Percentiles rank a stretch among this genome's conserved stretches.
phyloP scores from a whole-genome alignment of 2,888 invertebrate species.

The Spodoptera littoralis region DNA sequence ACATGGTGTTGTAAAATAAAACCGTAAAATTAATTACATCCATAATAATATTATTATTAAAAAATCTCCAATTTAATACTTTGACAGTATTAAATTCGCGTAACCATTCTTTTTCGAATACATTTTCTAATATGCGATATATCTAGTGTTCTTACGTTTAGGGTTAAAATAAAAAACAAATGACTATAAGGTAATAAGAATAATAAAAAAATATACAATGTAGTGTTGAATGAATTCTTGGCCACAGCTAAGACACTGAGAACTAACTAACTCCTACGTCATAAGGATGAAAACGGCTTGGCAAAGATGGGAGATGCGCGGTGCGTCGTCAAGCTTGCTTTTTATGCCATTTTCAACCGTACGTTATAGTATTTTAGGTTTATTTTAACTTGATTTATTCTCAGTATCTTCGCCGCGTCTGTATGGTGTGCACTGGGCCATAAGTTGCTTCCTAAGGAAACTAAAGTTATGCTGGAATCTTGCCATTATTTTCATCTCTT shows the following conservation, averaged over 20 bases:
- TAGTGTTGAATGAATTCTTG: conserved; percentile 67
- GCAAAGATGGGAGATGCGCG: too few relatives aligned
- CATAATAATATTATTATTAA: conserved; percentile 17
- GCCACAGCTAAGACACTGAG: conserved; percentile 1
- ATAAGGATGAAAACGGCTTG: too few relatives aligned
- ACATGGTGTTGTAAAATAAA: too few relatives aligned
- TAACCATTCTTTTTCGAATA: conserved; percentile 69
- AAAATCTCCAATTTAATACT: conserved; percentile 64
- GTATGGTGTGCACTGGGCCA: too few relatives aligned
- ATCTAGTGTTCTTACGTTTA: conserved; percentile 58
- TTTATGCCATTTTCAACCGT: too few relatives aligned
- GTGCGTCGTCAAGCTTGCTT: too few relatives aligned
- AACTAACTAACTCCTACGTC: too few relatives aligned
- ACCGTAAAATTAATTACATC: too few relatives aligned
- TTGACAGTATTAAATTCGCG: conserved; percentile 71
- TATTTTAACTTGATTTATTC: too few relatives aligned
- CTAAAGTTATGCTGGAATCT: conserved; percentile 28
- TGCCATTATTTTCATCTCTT: too few relatives aligned
- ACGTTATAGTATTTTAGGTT: too few relatives aligned
- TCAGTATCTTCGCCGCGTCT: too few relatives aligned
- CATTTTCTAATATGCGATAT: conserved; percentile 68
- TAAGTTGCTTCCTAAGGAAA: conserved; percentile 40
- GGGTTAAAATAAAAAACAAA: conserved; percentile 68
- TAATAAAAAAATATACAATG: conserved; percentile 75
- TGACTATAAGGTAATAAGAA: conserved; percentile 70